Conservation (phyloP, 2,797 vertebrate species). For the Myotis pilosus region DNA sequence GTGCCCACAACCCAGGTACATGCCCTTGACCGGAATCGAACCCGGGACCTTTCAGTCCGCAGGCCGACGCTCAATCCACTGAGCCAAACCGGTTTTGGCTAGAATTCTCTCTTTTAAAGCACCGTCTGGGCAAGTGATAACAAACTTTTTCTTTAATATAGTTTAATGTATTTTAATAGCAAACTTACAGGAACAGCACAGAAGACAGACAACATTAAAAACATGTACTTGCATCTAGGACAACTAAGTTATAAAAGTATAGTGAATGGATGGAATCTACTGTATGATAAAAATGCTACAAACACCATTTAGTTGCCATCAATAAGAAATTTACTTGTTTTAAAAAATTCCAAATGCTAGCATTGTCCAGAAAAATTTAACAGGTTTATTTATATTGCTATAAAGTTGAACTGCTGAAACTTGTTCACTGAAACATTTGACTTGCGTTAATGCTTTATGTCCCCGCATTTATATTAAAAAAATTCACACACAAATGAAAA, state of each 20-base stretch:
- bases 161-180: constrained; percentile 91
- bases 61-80: too few species aligned
- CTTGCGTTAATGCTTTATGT: too few species aligned
- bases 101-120: neutral
- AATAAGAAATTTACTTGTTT: constrained; percentile 88
- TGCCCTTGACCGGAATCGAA: too few species aligned
- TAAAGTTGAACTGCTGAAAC: too few species aligned
- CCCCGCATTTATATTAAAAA: too few species aligned
- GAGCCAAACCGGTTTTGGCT: too few species aligned
- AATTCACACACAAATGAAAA: too few species aligned
- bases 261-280: constrained; percentile 87
- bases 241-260: constrained; percentile 88
- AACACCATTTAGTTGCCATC: constrained; percentile 87
- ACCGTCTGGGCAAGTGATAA: too few species aligned
- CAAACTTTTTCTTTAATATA: too few species aligned
- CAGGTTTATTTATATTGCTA: constrained; percentile 83
- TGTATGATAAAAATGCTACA: constrained; percentile 88
- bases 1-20: too few species aligned
- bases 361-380: constrained; percentile 88
- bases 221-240: constrained; percentile 88
- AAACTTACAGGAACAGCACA: constrained; percentile 91
- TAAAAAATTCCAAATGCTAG: constrained; percentile 88
- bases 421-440: too few species aligned
- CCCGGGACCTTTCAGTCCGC: too few species aligned
- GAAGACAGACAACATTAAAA: constrained; percentile 90